A percentile compares a stretch with the other conserved stretches of the same genome.
These are phyloP conservation scores for Aphidoletes aphidimyza DNA, from an alignment of 2,888 invertebrate genomes.

Conservation along the genomic window DNA sequence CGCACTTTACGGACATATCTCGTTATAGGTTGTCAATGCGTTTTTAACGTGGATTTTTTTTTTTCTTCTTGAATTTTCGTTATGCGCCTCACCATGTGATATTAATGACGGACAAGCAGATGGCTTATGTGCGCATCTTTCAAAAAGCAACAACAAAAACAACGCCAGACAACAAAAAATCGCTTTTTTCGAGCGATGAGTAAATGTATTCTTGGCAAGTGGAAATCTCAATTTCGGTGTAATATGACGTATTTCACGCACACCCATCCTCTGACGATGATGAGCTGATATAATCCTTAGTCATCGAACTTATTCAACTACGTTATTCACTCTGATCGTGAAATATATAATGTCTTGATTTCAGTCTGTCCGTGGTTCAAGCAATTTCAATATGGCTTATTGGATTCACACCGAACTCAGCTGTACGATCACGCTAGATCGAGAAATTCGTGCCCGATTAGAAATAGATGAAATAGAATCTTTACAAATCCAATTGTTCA, in stretches of 20 bases:
- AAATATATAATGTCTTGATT: no score
- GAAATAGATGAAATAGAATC: no score
- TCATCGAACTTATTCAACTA: background rate
- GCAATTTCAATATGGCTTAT: no score
- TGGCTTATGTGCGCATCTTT: slow-evolving; percentile 38
- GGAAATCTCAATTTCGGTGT: background rate
- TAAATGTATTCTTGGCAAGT: background rate
- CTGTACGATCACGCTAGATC: no score
- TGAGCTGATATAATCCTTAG: slow-evolving; percentile 12
- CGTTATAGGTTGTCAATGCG: slow-evolving; percentile 14
- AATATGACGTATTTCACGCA: background rate
- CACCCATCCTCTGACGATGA: background rate
- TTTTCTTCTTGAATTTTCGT: background rate
- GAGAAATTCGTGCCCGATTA: no score
- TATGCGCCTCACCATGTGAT: background rate
- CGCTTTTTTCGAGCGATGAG: no score
- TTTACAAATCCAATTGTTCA: no score
- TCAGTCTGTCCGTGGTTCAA: no score
- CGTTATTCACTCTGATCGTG: no score
- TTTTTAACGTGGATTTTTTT: slow-evolving; percentile 9
- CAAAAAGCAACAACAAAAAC: no score
- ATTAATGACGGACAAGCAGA: slow-evolving; percentile 34
- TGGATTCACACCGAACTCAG: no score
- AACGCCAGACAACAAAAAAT: no score
- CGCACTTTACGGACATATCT: slow-evolving; percentile 40